Conservation (phyloP, 2,888 invertebrate species). For the Mythimna ferrago region DNA sequence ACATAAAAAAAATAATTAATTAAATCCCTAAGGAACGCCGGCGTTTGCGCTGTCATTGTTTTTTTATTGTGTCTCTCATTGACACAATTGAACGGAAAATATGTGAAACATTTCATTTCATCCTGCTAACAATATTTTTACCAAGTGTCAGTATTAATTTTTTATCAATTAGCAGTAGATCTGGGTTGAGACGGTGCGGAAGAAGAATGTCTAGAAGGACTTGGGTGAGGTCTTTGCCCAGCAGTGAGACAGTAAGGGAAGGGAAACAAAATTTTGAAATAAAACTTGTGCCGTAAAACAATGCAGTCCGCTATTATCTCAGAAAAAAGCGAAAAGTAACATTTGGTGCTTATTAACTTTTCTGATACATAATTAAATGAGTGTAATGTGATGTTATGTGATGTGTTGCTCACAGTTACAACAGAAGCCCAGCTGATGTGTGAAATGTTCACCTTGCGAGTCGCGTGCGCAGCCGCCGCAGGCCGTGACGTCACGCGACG, state of each 20-base stretch:
- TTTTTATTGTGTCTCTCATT: too few relatives aligned
- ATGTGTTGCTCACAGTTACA: slow-evolving; percentile 12
- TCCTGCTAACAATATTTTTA: too few relatives aligned
- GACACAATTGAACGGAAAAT: too few relatives aligned
- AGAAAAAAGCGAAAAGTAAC: background rate
- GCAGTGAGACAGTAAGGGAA: too few relatives aligned
- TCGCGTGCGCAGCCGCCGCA: slow-evolving; percentile 36
- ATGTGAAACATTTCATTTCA: too few relatives aligned
- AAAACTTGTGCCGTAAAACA: background rate
- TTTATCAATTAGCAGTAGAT: too few relatives aligned
- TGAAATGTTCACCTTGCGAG: slow-evolving; percentile 54
- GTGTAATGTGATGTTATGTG: slow-evolving; percentile 21
- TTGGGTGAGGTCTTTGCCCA: too few relatives aligned
- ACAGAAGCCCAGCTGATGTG: slow-evolving; percentile 46
- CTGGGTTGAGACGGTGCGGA: too few relatives aligned
- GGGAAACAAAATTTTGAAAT: background rate
- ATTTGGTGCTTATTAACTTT: background rate
- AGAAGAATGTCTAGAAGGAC: too few relatives aligned
- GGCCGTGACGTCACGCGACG: slow-evolving; percentile 41
- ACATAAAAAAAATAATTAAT: too few relatives aligned
- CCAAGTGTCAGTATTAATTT: background rate
- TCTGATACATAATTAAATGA: slow-evolving; percentile 15
- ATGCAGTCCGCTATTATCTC: background rate
- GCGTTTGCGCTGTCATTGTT: too few relatives aligned
- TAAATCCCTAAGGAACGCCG: too few relatives aligned